Percentiles rank a stretch among this genome's conserved stretches.
phyloP scores from a whole-genome alignment of 1,140 invertebrate genomes.

The Drosophila azteca region DNA sequence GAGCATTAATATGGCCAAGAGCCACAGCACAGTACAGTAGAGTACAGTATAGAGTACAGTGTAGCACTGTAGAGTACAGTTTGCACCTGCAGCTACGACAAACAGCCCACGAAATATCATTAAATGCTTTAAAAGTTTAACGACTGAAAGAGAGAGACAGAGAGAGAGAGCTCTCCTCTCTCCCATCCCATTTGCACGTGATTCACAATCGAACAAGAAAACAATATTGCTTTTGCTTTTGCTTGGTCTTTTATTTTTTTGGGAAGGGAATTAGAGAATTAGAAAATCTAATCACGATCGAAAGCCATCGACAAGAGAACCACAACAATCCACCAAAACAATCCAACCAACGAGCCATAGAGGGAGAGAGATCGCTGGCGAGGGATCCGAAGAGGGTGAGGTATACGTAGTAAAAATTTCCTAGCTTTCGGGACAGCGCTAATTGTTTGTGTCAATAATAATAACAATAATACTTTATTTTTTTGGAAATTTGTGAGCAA shows the following conservation, averaged over 20 bases:
- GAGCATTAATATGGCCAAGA: constrained; percentile 61
- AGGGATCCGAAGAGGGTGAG: background rate
- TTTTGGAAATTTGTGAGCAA: constrained; percentile 68
- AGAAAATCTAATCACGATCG: constrained; percentile 73
- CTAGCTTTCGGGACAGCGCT: constrained; percentile 41
- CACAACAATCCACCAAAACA: constrained; percentile 31
- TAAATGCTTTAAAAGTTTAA: constrained; percentile 68
- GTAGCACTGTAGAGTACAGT: constrained; percentile 72
- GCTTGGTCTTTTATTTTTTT: constrained; percentile 1
- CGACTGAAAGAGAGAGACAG: constrained; percentile 61
- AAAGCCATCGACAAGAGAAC: constrained; percentile 55
- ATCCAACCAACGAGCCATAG: background rate
- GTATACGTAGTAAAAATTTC: constrained; percentile 45
- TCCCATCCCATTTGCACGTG: constrained; percentile 71
- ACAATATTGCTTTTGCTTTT: constrained; percentile 40
- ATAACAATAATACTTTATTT: constrained; percentile 42
- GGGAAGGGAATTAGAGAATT: constrained; percentile 41
- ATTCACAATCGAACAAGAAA: constrained; percentile 60
- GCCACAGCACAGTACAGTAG: no score
- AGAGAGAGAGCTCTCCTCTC: no score
- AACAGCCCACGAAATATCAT: constrained; percentile 51
- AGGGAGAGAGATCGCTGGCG: background rate
- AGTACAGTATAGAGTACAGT: constrained; percentile 9
- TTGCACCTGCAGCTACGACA: constrained; percentile 71
- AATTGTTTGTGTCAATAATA: constrained; percentile 64